Conservation (phyloP, 2,113 vertebrate genomes). For the Microcebus jonahi region DNA sequence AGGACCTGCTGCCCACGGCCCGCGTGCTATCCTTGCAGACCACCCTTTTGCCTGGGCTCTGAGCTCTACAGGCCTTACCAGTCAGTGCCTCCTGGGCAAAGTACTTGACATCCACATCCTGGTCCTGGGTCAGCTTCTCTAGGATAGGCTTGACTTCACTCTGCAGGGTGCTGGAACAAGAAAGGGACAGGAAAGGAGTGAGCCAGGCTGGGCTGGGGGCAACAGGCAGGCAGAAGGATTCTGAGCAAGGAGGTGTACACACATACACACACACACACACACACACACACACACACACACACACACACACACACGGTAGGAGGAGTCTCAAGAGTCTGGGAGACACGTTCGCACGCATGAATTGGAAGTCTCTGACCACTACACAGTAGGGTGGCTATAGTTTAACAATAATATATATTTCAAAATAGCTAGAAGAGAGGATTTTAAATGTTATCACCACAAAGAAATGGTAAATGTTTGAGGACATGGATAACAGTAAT, state of each 20-base stretch:
- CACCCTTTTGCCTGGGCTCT: background rate
- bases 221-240: background rate
- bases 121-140: conserved; percentile 85
- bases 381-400: background rate
- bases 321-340: background rate
- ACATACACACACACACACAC: background rate
- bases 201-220: background rate
- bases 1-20: background rate
- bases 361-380: background rate
- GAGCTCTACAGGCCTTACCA: conserved; percentile 64
- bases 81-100: conserved; percentile 86
- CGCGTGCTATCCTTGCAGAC: background rate
- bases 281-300: background rate
- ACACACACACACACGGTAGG: too few relatives aligned
- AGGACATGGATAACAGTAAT: background rate
- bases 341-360: fast-evolving
- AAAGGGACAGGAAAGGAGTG: background rate
- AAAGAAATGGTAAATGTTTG: background rate
- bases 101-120: conserved; percentile 87
- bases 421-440: background rate
- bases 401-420: background rate
- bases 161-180: conserved; percentile 80
- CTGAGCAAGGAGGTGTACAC: background rate
- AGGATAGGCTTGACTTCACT: conserved; percentile 85
- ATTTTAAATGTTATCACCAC: background rate